phyloP scores from a whole-genome alignment of 2,888 invertebrate genomes.

The Gymnosoma rotundatum region DNA sequence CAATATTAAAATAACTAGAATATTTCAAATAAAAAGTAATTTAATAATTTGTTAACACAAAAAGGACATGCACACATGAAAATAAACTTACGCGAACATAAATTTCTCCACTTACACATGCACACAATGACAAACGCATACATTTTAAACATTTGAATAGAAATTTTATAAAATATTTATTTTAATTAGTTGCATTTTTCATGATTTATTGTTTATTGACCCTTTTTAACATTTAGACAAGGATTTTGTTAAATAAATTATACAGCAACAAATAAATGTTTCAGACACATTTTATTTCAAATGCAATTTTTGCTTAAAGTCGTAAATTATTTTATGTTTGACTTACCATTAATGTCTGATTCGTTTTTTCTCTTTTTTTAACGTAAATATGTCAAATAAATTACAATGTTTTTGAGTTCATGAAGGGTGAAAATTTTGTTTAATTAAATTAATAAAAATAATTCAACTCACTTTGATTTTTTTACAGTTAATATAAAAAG shows the following conservation, averaged over 20 bases:
- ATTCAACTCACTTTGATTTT: too few relatives aligned
- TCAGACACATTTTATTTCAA: slow-evolving; percentile 49
- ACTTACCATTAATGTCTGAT: slow-evolving; percentile 7
- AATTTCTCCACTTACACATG: neutral
- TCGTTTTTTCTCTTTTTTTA: neutral
- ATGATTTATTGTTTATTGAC: slow-evolving; percentile 64
- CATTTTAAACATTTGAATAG: slow-evolving; percentile 5
- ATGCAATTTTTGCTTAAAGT: neutral
- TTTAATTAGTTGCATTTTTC: slow-evolving; percentile 70
- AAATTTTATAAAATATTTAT: slow-evolving; percentile 59
- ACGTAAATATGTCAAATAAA: slow-evolving; percentile 33
- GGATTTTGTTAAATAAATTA: slow-evolving; percentile 54
- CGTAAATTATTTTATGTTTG: slow-evolving; percentile 20
- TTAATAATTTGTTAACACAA: slow-evolving; percentile 48
- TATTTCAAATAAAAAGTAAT: slow-evolving; percentile 42
- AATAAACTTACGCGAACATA: neutral
- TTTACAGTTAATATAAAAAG: too few relatives aligned
- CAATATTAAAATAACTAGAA: slow-evolving; percentile 29
- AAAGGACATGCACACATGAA: neutral
- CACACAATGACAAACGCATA: neutral
- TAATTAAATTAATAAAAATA: too few relatives aligned
- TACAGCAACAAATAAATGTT: slow-evolving; percentile 2
- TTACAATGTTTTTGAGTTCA: neutral
- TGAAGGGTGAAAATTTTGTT: too few relatives aligned
- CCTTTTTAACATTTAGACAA: slow-evolving; percentile 55